Percentiles rank a stretch among this genome's conserved stretches.
Evolutionary conservation across 2,888 invertebrate species (phyloP).

Genomic region (Portevinia maculata): DNA sequence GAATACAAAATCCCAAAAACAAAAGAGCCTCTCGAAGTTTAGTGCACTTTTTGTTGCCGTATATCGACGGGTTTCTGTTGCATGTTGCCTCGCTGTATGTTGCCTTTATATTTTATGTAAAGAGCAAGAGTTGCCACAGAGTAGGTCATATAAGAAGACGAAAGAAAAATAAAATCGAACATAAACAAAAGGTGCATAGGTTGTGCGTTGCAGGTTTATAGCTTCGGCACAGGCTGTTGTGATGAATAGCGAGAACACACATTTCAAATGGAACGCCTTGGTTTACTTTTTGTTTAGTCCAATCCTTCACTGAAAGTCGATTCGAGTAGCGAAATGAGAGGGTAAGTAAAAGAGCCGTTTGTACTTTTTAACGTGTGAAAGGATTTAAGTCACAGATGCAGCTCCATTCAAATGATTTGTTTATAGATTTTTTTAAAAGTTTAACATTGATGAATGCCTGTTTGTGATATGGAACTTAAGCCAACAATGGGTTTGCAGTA

Average conservation of each 20-base stretch:
- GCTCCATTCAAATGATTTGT: no score
- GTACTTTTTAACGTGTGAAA: no score
- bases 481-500: no score
- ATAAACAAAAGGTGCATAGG: slow-evolving; percentile 8
- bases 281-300: not conserved
- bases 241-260: slow-evolving; percentile 2
- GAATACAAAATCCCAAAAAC: slow-evolving; percentile 26
- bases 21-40: slow-evolving; percentile 66
- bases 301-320: slow-evolving; percentile 3
- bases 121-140: not conserved
- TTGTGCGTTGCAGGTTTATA: not conserved
- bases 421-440: no score
- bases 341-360: no score
- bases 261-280: not conserved
- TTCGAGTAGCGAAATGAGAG: not conserved
- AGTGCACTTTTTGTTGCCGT: slow-evolving; percentile 43
- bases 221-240: not conserved
- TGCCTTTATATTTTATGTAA: slow-evolving; percentile 4
- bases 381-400: no score
- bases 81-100: slow-evolving; percentile 3
- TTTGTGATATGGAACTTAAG: no score
- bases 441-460: no score
- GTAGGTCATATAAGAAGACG: slow-evolving; percentile 5
- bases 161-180: slow-evolving; percentile 3
- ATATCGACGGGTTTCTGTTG: slow-evolving; percentile 47